Percentiles rank a stretch among this genome's conserved stretches.
Conservation (phyloP, 1,140 invertebrate species). For the Orius insidiosus region DNA sequence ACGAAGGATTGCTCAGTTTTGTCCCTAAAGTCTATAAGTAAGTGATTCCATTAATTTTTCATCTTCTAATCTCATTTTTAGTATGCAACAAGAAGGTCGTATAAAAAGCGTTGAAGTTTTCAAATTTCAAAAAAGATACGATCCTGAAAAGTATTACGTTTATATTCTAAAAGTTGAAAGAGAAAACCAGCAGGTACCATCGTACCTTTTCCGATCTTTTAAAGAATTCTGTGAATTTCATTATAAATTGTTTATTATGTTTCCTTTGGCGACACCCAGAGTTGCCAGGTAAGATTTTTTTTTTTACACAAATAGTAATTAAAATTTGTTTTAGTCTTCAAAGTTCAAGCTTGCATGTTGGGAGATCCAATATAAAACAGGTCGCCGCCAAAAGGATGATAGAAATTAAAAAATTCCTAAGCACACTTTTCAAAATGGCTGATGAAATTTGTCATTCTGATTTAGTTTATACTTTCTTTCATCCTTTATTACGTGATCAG, state of each 20-base stretch:
- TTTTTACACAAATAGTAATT: not conserved
- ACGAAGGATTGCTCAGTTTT: conserved; percentile 74
- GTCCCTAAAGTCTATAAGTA: conserved; percentile 87
- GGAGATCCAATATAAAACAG: conserved; percentile 82
- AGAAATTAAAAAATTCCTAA: conserved; percentile 75
- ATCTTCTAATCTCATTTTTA: conserved; percentile 13
- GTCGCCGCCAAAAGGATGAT: conserved; percentile 77
- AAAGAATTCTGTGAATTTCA: conserved; percentile 94
- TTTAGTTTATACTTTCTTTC: conserved; percentile 95
- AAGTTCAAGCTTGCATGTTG: conserved; percentile 62
- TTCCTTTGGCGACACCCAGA: conserved; percentile 54
- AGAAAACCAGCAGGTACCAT: conserved; percentile 64
- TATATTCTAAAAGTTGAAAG: conserved; percentile 80
- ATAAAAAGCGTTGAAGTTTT: conserved; percentile 72
- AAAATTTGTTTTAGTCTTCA: conserved; percentile 28
- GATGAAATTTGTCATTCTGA: conserved; percentile 91
- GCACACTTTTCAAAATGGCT: conserved; percentile 67
- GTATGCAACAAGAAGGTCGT: conserved; percentile 57
- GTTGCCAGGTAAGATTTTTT: not conserved
- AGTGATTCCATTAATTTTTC: conserved; percentile 26
- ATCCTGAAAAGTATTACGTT: conserved; percentile 96
- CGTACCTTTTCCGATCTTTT: conserved; percentile 80
- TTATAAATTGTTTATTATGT: conserved; percentile 80
- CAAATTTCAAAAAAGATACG: conserved; percentile 85
- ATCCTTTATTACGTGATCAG: conserved; percentile 79